These are phyloP conservation scores for Sporophila hypoxantha DNA, from an alignment of 2,113 vertebrate genomes.

Conservation along the genomic window DNA sequence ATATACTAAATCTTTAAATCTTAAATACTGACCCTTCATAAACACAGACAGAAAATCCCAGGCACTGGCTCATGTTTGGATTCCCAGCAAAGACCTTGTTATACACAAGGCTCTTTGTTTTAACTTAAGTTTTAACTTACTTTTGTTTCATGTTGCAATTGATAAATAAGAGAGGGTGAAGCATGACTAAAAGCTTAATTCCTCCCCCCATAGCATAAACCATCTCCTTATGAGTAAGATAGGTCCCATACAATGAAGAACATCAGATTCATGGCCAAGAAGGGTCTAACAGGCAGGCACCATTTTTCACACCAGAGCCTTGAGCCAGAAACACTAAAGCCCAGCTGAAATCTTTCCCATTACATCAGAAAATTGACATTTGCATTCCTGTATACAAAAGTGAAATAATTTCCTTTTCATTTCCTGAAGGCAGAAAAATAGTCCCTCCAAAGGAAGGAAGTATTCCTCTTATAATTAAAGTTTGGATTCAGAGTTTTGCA, in stretches of 20 bases:
- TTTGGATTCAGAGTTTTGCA: background rate
- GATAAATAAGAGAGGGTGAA: background rate
- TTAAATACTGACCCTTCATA: background rate
- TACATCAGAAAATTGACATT: background rate
- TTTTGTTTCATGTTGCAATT: background rate
- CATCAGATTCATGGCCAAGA: background rate
- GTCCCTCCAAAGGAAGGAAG: background rate
- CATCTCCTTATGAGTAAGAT: background rate
- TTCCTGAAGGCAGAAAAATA: background rate
- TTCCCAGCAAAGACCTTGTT: background rate
- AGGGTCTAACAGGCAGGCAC: background rate
- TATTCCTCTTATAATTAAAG: background rate
- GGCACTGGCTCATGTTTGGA: background rate
- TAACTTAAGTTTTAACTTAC: background rate
- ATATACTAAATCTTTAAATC: background rate
- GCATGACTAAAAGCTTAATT: background rate
- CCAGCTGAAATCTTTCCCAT: background rate
- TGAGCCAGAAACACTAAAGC: background rate
- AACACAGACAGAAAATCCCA: background rate
- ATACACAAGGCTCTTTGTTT: background rate
- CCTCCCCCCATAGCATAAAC: background rate
- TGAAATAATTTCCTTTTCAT: conserved; percentile 18
- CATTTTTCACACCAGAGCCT: background rate
- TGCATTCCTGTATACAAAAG: background rate
- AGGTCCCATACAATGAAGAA: background rate